These are phyloP conservation scores for Hapalemur alaotrensis DNA, from an alignment of 2,797 vertebrate genomes.

Conservation along the genomic window DNA sequence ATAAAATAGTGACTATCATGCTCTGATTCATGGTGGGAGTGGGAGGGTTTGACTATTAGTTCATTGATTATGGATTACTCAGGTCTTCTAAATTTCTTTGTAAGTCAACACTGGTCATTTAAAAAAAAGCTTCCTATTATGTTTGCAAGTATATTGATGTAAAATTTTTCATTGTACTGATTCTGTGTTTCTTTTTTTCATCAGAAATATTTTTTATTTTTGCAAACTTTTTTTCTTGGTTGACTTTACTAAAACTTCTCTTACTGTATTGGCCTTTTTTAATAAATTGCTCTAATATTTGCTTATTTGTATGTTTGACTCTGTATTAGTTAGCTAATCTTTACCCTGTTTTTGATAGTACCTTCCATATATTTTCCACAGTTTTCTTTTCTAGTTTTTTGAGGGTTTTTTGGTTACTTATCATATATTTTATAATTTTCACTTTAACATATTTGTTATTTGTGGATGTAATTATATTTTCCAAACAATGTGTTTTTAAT, in stretches of 20 bases:
- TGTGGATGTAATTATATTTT: background rate
- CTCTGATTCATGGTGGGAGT: background rate
- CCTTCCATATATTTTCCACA: background rate
- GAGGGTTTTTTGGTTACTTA: background rate
- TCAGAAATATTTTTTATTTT: background rate
- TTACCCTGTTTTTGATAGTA: background rate
- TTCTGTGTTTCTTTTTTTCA: background rate
- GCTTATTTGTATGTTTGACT: background rate
- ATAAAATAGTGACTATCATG: background rate
- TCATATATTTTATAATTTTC: background rate
- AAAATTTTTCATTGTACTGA: background rate
- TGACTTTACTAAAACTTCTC: background rate
- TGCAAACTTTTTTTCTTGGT: background rate
- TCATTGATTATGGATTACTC: background rate
- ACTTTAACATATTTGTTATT: background rate
- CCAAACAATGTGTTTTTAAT: background rate
- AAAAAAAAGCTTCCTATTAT: background rate
- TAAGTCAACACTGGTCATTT: background rate
- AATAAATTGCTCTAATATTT: background rate
- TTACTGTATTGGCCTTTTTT: background rate
- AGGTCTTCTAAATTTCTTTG: background rate
- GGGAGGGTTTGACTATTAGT: background rate
- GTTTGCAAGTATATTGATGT: background rate
- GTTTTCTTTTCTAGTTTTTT: background rate
- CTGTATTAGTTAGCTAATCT: background rate